A percentile compares a stretch with the other conserved stretches of the same genome.
phyloP scores from a whole-genome alignment of 2,113 vertebrate genomes.

The Brachionichthys hirsutus region DNA sequence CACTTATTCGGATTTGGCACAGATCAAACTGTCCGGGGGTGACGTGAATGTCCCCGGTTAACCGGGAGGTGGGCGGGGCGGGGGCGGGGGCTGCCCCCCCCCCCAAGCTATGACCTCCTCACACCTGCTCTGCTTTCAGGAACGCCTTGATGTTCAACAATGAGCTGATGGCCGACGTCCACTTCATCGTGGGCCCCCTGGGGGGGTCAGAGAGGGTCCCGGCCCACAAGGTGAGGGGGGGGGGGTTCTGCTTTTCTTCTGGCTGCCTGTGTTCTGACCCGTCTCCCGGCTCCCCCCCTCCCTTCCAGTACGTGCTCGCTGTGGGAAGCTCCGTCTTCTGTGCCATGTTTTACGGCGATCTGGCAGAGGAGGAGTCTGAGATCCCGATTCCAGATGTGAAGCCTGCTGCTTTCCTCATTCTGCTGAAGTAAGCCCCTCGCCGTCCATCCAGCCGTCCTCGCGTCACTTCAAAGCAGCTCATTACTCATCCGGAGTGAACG shows the following conservation, averaged over 20 bases:
- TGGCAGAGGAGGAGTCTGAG: slow-evolving; percentile 92
- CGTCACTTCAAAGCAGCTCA: slow-evolving; percentile 62
- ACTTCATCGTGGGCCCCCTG: slow-evolving; percentile 90
- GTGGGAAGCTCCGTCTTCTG: slow-evolving; percentile 99
- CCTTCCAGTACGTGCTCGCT: slow-evolving; percentile 90
- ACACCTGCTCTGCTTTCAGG: slow-evolving; percentile 71
- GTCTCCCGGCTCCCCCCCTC: slow-evolving; percentile 9
- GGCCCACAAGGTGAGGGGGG: slow-evolving; percentile 89
- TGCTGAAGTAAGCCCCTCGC: slow-evolving; percentile 90
- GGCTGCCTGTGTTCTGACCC: slow-evolving; percentile 30
- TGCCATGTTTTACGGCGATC: slow-evolving; percentile 98
- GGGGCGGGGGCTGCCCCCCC: no score
- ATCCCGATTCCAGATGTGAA: slow-evolving; percentile 99
- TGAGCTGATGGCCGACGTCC: slow-evolving; percentile 97
- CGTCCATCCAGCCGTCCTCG: slow-evolving; percentile 29
- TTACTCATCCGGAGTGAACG: slow-evolving; percentile 55
- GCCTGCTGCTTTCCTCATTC: slow-evolving; percentile 93
- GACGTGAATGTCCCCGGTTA: no score
- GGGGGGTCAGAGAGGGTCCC: slow-evolving; percentile 87
- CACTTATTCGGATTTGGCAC: slow-evolving; percentile 38
- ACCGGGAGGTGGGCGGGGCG: no score
- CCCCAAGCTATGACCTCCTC: no score
- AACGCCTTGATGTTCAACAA: slow-evolving; percentile 99
- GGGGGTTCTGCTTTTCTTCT: no score
- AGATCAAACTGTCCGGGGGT: slow-evolving; percentile 21